Evolutionary conservation across 2,797 vertebrate genomes (phyloP), one percentile per base, ranked within the genome.

Genomic region (Sebastes nivosus): DNA sequence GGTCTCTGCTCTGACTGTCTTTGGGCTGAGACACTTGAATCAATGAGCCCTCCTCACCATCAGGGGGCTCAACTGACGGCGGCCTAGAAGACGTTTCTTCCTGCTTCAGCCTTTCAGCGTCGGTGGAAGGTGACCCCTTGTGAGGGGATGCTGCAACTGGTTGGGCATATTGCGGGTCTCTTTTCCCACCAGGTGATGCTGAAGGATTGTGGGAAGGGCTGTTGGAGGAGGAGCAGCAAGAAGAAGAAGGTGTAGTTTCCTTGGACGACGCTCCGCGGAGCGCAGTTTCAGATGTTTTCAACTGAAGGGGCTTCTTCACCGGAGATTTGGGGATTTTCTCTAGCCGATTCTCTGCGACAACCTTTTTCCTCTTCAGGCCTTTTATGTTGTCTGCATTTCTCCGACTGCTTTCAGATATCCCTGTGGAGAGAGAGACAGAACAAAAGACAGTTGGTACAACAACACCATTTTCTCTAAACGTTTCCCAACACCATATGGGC

Each of bases 261-360:
- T 96, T 95, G 67, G 92, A 75, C 25, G 94, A 95, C 34, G 92
- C 89, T 83, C 93, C 92, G 20, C 89, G 88, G 27, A 71, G 66
- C 24, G n/a, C 34, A 13, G 86, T 55, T 77, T 87, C 89, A 11
- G 94, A 69, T 46, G 89, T 92, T 94, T 98, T 97, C 55, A 94
- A 83, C 89, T 97, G 97, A 14, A 96, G 89, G 10, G 97, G 96
- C 86, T 97, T 98, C 92, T 98, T 98, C 86, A 99, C 95, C 24
- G 98, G 98, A 52, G 99, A 99, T 93, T 99, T 99, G 6, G 97
- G 98, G 91, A 98, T 97, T 95, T 99, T 99, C 89, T 99, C 99
- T 2, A 96, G 93, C 79, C 97, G 97, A 90, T 97, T 99, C 94
- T 99, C 98, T 68, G 95, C 95, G 74, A 99, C 97, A 66, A 99